Percentiles rank a stretch among this genome's conserved stretches.
Conservation (phyloP, 2,113 vertebrate species). For the Oxyruncus cristatus region DNA sequence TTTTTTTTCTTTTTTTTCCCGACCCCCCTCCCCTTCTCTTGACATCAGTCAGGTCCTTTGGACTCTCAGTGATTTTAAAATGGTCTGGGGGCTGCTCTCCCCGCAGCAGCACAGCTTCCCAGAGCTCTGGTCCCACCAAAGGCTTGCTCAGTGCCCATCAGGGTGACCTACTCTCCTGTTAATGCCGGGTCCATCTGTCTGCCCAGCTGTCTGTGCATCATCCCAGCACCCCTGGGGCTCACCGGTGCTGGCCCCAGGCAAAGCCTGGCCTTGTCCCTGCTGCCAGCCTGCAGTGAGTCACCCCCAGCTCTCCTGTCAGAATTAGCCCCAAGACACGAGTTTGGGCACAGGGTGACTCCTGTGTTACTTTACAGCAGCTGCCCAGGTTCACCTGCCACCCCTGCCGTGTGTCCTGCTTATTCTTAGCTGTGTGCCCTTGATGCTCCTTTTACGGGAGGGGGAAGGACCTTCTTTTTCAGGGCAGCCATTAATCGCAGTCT, state of each 20-base stretch:
- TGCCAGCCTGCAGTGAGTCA: not conserved
- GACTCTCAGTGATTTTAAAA: rapidly evolving
- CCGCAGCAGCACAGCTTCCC: not conserved
- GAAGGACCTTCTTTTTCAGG: not conserved
- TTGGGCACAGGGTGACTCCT: not conserved
- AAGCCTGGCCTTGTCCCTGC: not conserved
- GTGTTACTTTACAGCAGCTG: not conserved
- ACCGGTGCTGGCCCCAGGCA: not conserved
- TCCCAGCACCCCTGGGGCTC: not conserved
- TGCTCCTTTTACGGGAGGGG: not conserved
- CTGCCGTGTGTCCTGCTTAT: rapidly evolving
- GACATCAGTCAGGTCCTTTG: not conserved
- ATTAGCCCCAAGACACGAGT: not conserved
- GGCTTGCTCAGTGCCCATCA: not conserved
- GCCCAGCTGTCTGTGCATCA: not conserved
- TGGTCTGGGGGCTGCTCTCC: rapidly evolving
- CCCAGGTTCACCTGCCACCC: not conserved
- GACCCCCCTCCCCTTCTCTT: rapidly evolving
- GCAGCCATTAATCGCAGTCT: not conserved
- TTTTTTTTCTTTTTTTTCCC: rapidly evolving
- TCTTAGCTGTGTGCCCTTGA: rapidly evolving
- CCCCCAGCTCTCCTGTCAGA: not conserved
- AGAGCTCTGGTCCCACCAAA: not conserved
- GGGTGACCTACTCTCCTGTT: not conserved
- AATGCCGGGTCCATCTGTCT: not conserved